Percentiles rank a stretch among this genome's conserved stretches.
Evolutionary conservation across 2,888 invertebrate species (phyloP).

Genomic region (Chrysolina haemoptera): DNA sequence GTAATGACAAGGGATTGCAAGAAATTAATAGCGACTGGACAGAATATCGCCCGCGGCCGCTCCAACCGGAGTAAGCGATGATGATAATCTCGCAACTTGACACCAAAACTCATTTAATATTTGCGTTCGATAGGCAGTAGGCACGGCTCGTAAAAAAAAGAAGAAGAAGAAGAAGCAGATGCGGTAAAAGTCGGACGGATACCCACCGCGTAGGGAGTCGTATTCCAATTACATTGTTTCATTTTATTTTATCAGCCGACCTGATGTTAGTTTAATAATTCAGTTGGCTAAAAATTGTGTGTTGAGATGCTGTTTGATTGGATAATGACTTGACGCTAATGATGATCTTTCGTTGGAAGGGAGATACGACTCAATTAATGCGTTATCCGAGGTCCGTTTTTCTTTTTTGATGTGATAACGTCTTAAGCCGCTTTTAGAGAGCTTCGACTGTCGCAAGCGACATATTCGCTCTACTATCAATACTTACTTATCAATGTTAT

Average conservation of each 20-base stretch:
- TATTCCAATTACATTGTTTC: constrained; percentile 32
- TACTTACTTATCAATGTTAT: too few species aligned
- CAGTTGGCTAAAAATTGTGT: background rate
- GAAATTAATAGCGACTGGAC: constrained; percentile 32
- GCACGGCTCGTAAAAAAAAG: constrained; percentile 9
- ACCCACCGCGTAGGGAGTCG: constrained; percentile 23
- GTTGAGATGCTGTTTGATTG: constrained; percentile 6
- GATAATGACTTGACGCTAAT: constrained; percentile 17
- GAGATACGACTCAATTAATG: background rate
- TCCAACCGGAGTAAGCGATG: constrained; percentile 30
- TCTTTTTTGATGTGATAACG: too few species aligned
- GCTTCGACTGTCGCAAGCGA: too few species aligned
- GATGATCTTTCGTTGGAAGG: background rate
- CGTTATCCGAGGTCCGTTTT: too few species aligned
- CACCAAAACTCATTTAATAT: constrained; percentile 37
- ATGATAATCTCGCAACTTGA: constrained; percentile 31
- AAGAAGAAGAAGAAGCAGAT: constrained; percentile 18
- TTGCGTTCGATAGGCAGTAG: constrained; percentile 25
- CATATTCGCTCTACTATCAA: too few species aligned
- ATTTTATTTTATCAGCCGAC: constrained; percentile 1
- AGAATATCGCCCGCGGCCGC: constrained; percentile 26
- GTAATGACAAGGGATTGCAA: constrained; percentile 27
- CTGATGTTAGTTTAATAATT: constrained; percentile 19
- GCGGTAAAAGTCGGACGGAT: constrained; percentile 24
- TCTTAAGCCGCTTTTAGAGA: too few species aligned